phyloP scores from a whole-genome alignment of 2,888 invertebrate species.

The Muscina levida region DNA sequence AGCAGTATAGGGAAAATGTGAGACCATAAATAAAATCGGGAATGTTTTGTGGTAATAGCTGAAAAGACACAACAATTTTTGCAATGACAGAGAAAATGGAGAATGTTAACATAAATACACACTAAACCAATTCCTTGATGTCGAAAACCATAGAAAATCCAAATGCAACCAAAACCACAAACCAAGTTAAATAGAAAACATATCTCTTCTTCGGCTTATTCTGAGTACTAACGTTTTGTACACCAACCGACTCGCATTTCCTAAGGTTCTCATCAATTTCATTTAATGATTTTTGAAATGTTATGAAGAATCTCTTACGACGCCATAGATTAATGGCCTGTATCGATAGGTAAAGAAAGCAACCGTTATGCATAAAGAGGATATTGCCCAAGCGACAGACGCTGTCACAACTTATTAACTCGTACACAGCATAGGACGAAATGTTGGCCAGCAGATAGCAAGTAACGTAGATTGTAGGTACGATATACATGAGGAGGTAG shows the following conservation, averaged over 20 bases:
- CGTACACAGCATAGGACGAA: slow-evolving; percentile 60
- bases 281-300: slow-evolving; percentile 71
- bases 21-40: slow-evolving; percentile 72
- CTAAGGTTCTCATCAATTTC: slow-evolving; percentile 73
- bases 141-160: slow-evolving; percentile 71
- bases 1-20: slow-evolving; percentile 75
- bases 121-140: slow-evolving; percentile 69
- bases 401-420: slow-evolving; percentile 71
- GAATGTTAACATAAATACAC: too few relatives aligned
- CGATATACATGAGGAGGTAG: slow-evolving; percentile 73
- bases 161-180: slow-evolving; percentile 70
- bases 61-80: slow-evolving; percentile 29
- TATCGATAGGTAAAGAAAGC: slow-evolving; percentile 73
- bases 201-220: slow-evolving; percentile 68
- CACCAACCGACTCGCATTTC: slow-evolving; percentile 71
- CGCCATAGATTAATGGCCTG: slow-evolving; percentile 73
- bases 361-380: slow-evolving; percentile 75
- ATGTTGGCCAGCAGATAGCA: slow-evolving; percentile 71
- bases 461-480: slow-evolving; percentile 72
- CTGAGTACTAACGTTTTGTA: slow-evolving; percentile 60
- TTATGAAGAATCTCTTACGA: slow-evolving; percentile 74
- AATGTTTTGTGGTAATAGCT: slow-evolving; percentile 72
- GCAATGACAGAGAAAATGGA: too few relatives aligned
- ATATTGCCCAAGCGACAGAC: slow-evolving; percentile 74
- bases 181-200: slow-evolving; percentile 71